A percentile compares a stretch with the other conserved stretches of the same genome.
These are phyloP conservation scores for Trachelus stipa DNA, from an alignment of 2,888 invertebrate genomes.

Conservation along the genomic window DNA sequence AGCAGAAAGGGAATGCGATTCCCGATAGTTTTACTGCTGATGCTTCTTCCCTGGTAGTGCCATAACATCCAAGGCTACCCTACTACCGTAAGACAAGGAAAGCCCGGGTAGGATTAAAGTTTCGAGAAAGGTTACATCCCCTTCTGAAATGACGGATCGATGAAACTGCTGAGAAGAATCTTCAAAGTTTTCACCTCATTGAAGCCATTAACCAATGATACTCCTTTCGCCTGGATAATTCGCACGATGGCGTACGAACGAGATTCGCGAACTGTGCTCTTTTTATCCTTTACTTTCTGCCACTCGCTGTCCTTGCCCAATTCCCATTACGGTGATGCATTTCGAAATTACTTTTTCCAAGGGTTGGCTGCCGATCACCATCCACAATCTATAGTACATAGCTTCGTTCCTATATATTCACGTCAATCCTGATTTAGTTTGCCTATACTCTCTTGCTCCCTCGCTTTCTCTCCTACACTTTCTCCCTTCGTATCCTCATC, in stretches of 20 bases:
- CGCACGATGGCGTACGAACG: neutral
- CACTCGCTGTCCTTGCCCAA: neutral
- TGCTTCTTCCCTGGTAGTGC: neutral
- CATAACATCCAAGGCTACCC: neutral
- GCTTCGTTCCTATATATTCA: neutral
- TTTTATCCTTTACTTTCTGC: neutral
- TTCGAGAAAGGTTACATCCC: neutral
- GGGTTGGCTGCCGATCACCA: neutral
- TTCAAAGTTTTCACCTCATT: neutral
- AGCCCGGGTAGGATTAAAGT: neutral
- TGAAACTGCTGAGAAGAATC: neutral
- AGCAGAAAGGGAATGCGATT: neutral
- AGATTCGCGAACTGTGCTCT: neutral
- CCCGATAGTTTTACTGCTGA: neutral
- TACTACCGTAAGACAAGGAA: neutral
- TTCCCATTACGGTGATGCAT: neutral
- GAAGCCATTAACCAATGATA: neutral
- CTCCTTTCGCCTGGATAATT: neutral
- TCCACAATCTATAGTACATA: neutral
- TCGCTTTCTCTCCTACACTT: neutral
- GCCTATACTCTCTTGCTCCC: neutral
- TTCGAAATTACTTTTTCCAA: neutral
- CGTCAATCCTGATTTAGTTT: neutral
- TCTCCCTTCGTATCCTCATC: neutral
- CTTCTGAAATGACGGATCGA: neutral